A percentile compares a stretch with the other conserved stretches of the same genome.
phyloP scores from a whole-genome alignment of 37 sponge, comb jelly and placozoan genomes.

The Oopsacas minuta region DNA sequence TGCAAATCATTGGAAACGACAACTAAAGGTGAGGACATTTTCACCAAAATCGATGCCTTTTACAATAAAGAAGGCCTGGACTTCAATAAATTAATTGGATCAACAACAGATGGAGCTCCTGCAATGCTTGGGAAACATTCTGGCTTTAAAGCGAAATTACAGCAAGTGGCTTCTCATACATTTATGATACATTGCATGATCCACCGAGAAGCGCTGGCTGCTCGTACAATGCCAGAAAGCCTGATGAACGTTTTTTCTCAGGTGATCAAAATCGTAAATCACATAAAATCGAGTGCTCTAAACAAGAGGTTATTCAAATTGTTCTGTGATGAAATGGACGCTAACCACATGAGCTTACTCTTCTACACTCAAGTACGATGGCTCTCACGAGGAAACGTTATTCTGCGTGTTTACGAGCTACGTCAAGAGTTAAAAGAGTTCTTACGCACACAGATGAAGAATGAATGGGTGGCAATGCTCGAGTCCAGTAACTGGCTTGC shows the following conservation, averaged over 20 bases:
- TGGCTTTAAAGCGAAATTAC: neutral
- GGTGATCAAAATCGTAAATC: neutral
- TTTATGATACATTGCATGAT: neutral
- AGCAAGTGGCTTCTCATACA: neutral
- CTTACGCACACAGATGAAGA: neutral
- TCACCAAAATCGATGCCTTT: neutral
- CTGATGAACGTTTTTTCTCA: neutral
- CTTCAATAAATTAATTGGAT: neutral
- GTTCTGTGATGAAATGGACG: slow-evolving; percentile 9
- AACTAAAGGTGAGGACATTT: neutral
- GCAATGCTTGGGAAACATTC: neutral
- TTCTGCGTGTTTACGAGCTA: slow-evolving; percentile 14
- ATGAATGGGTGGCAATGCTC: neutral
- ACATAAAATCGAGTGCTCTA: neutral
- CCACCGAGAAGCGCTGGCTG: neutral
- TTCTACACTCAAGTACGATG: slow-evolving; percentile 3
- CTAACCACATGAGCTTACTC: neutral
- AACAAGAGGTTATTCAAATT: neutral
- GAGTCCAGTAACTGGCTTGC: slow-evolving; percentile 8
- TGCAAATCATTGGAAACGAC: neutral
- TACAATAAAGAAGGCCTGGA: neutral
- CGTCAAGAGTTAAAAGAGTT: slow-evolving; percentile 13
- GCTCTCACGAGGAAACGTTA: slow-evolving; percentile 19
- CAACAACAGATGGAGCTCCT: neutral
- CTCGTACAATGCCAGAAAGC: neutral